Evolutionary conservation across 2,888 invertebrate species (phyloP), one percentile per base, ranked within the genome.

Genomic region (Pollenia labialis): DNA sequence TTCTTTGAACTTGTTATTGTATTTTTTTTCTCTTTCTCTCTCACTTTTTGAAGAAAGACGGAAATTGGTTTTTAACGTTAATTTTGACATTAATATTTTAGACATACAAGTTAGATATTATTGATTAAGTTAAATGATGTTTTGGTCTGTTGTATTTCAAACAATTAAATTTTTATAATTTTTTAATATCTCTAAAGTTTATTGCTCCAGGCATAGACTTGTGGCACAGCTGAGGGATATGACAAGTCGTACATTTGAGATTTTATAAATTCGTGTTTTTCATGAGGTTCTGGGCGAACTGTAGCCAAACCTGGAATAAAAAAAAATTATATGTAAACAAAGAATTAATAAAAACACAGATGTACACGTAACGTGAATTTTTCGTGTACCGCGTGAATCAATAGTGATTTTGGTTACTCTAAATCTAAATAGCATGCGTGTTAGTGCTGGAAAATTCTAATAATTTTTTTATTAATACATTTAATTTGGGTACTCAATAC

Each of bases 211-310:
- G 94, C 88, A 90, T 92, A 93, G 68, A 95, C 94, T 72, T 94
- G 93, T 80, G 97, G 97, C 89, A 97, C 90, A 46, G 97, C 96
- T 69, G 95, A 92, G 87, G 94, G 91, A 93, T 97, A 97, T 69
- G 93, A 94, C 87, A 95, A 95, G 92, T 97, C 96, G 93, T 97
- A 98, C 94, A 97, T 95, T 93, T 97, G 97, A 44, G 96, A 96
- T 91, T 95, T 95, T 90, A 98, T 95, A 92, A 96, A 98, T 87
- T 94, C 94, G 90, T 95, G 94, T 91, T 95, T 95, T 92, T 97
- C 95, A 74, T 94, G 91, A 0, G 98, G 97, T 92, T 97, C 95
- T 4, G 98, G 98, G 90, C 94, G 94, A 14, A 97, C 95, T 10
- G 96, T 95, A 54, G 97, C 97, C 89, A 96, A 94, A 71, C 95